Base-by-base conservation (phyloP, 1,140 invertebrate species). In the Drosophila kikkawai region DNA sequence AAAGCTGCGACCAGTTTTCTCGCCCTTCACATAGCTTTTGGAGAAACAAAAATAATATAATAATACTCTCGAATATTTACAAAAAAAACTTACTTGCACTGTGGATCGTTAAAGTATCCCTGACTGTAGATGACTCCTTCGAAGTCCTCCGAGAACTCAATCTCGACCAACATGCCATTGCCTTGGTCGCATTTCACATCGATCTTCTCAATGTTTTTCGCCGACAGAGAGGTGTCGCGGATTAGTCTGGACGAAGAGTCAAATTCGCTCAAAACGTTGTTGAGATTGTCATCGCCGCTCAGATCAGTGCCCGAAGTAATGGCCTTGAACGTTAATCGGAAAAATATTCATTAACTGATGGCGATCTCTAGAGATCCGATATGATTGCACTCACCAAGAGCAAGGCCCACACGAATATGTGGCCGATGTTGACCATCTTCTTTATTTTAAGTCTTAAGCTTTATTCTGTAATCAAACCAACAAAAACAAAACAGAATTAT, bases 121-220 rank as follows among this genome's bases (percentile, higher is more conserved):
- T 96, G 96, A 75, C 95, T 96, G 93, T 96, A 96, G 36, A 96
- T 94, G 17, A 96, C 94, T n/a, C 96, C 96, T 70, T 95, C 94
- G 76, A 96, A 96, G 2, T 94, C 92, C 44, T 94, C 93, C 5
- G 94, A 93, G 82, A 96, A 96, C 32, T 95, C 94, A 1, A 96
- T 93, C 36, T 94, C 94, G 3, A 96, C 95, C 37, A 94, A 93
- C 80, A 96, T 96, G 15, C 93, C 94, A 39, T 93, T 91, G 5
- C 93, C 92, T 7, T 92, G 92, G 7, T 93, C 93, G 78, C 96
- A 96, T 82, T 95, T 94, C 0, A 96, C 95, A 67, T 96, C 94
- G n/a, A 96, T 94, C 26, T 86, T 88, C 37, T 93, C 87, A 61
- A 95, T 92, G 65, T 94, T 93, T 44, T 92, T 90, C 22, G 67